These are phyloP conservation scores for Boulengerochromis microlepis DNA, from an alignment of 2,113 vertebrate genomes.

Conservation along the genomic window DNA sequence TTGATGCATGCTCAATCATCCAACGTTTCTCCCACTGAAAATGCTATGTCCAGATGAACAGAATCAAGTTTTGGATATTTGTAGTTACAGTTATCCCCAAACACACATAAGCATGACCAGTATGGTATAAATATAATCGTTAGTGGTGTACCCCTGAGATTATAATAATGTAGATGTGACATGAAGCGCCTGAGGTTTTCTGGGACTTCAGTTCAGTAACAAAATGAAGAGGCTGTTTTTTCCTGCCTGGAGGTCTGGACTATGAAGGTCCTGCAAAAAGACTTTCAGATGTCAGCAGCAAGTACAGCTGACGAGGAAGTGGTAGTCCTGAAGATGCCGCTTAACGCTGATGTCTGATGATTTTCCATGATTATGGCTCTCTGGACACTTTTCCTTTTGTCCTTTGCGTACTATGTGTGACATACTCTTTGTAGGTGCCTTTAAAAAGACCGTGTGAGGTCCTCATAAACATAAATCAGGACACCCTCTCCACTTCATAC, in stretches of 20 bases:
- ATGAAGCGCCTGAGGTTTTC: not conserved
- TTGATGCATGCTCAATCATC: too few relatives aligned
- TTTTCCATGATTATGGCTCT: accelerated
- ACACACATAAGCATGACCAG: not conserved
- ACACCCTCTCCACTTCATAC: not conserved
- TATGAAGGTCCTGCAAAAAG: not conserved
- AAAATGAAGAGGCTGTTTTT: accelerated
- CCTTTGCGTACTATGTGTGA: accelerated
- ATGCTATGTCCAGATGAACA: too few relatives aligned
- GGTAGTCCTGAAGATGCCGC: not conserved
- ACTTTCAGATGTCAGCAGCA: not conserved
- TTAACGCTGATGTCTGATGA: not conserved
- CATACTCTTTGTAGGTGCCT: not conserved
- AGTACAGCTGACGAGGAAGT: accelerated
- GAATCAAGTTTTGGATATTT: too few relatives aligned
- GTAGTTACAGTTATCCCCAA: accelerated
- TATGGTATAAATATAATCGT: not conserved
- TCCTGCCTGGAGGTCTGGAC: accelerated
- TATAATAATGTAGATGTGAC: not conserved
- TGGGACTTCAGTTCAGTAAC: not conserved
- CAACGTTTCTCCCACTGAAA: too few relatives aligned
- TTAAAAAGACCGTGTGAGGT: not conserved
- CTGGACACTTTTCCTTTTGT: not conserved
- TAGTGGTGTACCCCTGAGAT: not conserved
- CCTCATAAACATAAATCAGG: not conserved